Evolutionary conservation across 2,888 invertebrate species (phyloP).

Genomic region (Cosmia trapezina): DNA sequence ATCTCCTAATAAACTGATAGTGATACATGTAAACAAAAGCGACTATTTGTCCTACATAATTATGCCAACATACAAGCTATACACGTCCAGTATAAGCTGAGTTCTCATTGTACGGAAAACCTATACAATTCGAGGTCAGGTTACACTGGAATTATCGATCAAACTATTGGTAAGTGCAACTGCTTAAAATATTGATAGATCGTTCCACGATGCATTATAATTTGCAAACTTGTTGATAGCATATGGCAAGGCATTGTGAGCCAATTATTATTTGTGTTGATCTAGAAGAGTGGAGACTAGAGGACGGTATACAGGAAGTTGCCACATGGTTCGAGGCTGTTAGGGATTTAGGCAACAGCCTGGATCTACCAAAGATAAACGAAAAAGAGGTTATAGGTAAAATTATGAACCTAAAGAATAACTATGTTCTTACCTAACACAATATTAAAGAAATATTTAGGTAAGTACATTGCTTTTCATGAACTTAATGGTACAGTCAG

Average conservation of each 20-base stretch:
- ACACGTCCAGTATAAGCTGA: background rate
- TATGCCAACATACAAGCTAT: background rate
- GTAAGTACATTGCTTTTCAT: background rate
- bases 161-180: conserved; percentile 6
- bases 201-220: conserved; percentile 20
- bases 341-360: background rate
- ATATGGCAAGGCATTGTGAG: background rate
- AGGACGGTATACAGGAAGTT: background rate
- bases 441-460: too few relatives aligned
- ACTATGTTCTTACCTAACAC: too few relatives aligned
- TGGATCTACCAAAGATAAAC: too few relatives aligned
- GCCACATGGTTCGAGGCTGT: background rate
- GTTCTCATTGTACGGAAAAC: background rate
- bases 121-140: background rate
- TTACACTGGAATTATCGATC: conserved; percentile 21
- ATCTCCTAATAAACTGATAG: conserved; percentile 22
- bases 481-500: background rate
- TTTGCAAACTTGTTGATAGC: conserved; percentile 7
- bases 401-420: too few relatives aligned
- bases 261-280: background rate
- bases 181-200: conserved; percentile 44
- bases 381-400: too few relatives aligned
- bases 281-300: background rate
- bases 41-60: background rate
- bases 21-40: background rate